phyloP scores from a whole-genome alignment of 2,113 vertebrate genomes.

The Cettia cetti region DNA sequence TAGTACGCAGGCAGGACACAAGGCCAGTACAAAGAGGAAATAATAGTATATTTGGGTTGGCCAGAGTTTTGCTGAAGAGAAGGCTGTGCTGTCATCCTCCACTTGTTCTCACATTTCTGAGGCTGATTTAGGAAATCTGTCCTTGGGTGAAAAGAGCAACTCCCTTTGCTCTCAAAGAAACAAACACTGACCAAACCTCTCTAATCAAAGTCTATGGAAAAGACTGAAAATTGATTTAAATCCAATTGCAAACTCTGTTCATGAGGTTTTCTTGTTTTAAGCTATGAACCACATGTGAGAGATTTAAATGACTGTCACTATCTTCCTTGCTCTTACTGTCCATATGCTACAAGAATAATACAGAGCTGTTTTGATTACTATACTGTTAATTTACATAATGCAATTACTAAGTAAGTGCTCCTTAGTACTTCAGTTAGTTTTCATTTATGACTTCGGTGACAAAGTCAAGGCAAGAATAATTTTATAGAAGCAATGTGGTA shows the following conservation, averaged over 20 bases:
- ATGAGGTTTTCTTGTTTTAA: background rate
- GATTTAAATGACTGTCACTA: background rate
- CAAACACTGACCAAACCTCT: background rate
- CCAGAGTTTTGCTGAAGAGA: background rate
- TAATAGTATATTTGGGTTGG: background rate
- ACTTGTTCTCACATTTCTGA: background rate
- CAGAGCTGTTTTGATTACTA: background rate
- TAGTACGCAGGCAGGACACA: background rate
- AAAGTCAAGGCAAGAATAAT: background rate
- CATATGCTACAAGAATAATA: background rate
- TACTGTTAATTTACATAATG: background rate
- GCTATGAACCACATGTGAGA: background rate
- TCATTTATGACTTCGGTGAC: background rate
- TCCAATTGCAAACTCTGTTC: background rate
- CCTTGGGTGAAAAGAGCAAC: background rate
- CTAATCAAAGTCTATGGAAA: background rate
- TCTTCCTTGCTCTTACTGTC: background rate
- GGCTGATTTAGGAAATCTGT: background rate
- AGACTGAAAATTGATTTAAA: background rate
- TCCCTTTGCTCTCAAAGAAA: background rate
- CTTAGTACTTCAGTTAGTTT: background rate
- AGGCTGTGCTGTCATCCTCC: background rate
- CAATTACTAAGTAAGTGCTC: background rate
- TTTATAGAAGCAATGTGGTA: background rate
- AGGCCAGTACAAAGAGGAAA: background rate